phyloP scores from a whole-genome alignment of 2,113 vertebrate genomes.

The Desmodus rotundus region DNA sequence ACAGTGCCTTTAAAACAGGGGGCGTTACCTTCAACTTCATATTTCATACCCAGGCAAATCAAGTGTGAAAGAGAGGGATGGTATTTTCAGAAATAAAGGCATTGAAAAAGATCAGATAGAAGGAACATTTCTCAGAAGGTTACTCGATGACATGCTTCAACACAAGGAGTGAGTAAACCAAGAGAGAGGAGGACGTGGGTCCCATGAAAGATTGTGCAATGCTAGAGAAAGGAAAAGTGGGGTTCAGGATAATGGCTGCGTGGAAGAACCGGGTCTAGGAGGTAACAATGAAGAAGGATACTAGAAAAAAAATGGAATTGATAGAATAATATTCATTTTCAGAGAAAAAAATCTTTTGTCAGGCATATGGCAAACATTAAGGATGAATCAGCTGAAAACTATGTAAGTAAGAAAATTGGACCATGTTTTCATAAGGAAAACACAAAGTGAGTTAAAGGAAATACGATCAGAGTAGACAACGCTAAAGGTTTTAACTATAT shows the following conservation, averaged over 20 bases:
- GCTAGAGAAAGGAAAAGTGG: background rate
- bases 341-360: background rate
- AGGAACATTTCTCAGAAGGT: background rate
- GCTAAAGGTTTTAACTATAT: background rate
- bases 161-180: background rate
- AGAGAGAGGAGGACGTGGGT: background rate
- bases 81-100: background rate
- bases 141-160: background rate
- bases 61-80: background rate
- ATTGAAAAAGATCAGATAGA: background rate
- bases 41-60: background rate
- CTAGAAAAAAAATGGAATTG: background rate
- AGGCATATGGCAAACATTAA: background rate
- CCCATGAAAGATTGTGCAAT: background rate
- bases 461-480: background rate
- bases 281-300: background rate
- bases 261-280: background rate
- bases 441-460: background rate
- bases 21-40: background rate
- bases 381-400: background rate
- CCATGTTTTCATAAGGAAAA: background rate
- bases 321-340: background rate
- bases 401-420: background rate
- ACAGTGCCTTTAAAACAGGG: background rate
- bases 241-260: too few species aligned